Percentiles rank a stretch among this genome's conserved stretches.
These are phyloP conservation scores for Neodontobutis hainanensis DNA, from an alignment of 2,113 vertebrate species.

Conservation along the genomic window DNA sequence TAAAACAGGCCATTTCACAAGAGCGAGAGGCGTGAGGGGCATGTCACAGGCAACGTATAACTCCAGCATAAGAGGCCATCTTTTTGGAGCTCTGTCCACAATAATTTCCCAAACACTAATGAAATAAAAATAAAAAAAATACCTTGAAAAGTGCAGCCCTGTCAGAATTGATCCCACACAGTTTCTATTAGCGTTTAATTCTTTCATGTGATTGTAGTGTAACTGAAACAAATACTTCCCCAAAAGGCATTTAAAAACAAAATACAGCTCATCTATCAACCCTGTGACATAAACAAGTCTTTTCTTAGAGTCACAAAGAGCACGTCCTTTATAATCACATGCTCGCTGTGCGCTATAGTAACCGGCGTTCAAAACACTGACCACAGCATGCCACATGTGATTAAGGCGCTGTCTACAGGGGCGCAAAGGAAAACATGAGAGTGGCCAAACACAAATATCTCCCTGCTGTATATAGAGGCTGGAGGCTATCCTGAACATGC, in stretches of 20 bases:
- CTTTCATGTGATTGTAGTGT: neutral
- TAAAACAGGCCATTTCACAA: neutral
- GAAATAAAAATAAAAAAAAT: neutral
- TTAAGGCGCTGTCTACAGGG: conserved; percentile 45
- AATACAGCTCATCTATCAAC: neutral
- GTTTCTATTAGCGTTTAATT: neutral
- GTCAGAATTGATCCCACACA: conserved; percentile 1
- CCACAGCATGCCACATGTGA: conserved; percentile 15
- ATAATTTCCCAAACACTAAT: neutral
- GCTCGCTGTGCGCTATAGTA: conserved; percentile 16
- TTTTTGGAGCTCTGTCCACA: neutral
- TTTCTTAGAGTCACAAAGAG: neutral
- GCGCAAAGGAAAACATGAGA: conserved; percentile 42
- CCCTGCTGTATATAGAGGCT: conserved; percentile 53
- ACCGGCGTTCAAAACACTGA: conserved; percentile 32
- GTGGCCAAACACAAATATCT: conserved; percentile 57
- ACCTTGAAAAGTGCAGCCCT: neutral
- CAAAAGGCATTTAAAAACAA: neutral
- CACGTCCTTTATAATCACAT: conserved; percentile 2
- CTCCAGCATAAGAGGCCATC: no score
- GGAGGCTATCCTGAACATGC: conserved; percentile 23
- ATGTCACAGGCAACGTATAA: no score
- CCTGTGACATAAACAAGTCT: neutral
- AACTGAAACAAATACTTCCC: neutral
- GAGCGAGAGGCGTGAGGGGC: neutral